Percentiles rank a stretch among this genome's conserved stretches.
Evolutionary conservation across 37 sponge, comb jelly and placozoan genomes (phyloP).

Genomic region (Beroe forskalii): DNA sequence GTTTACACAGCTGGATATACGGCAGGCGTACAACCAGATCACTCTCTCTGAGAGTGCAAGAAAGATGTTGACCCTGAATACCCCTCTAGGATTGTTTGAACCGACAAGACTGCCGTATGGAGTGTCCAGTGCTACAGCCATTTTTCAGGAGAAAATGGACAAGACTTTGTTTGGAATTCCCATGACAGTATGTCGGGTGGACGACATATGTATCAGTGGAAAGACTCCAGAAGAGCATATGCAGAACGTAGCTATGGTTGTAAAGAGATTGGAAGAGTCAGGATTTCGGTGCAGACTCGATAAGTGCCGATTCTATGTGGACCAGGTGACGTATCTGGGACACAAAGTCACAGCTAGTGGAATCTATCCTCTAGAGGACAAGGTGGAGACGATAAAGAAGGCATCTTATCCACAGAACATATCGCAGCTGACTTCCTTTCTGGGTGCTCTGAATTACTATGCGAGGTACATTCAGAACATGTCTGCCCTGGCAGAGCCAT

Average conservation of each 20-base stretch:
- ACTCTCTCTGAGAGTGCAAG: not conserved
- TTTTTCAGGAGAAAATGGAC: constrained; percentile 67
- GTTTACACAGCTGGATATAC: constrained; percentile 61
- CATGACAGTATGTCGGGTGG: constrained; percentile 58
- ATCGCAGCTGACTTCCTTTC: constrained; percentile 38
- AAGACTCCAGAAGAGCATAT: constrained; percentile 60
- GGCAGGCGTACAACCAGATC: constrained; percentile 50
- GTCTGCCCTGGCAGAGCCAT: constrained; percentile 18
- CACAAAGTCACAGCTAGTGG: constrained; percentile 46
- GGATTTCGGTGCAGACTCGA: constrained; percentile 10
- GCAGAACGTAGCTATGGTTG: constrained; percentile 56
- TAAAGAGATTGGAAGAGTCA: constrained; percentile 61
- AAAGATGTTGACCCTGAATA: constrained; percentile 42
- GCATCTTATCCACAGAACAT: constrained; percentile 65
- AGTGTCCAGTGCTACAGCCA: constrained; percentile 65
- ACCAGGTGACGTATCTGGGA: constrained; percentile 66
- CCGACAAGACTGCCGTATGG: constrained; percentile 68
- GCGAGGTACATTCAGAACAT: constrained; percentile 42
- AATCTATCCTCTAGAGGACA: not conserved
- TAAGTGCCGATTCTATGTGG: constrained; percentile 44
- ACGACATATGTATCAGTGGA: constrained; percentile 67
- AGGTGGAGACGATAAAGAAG: constrained; percentile 12
- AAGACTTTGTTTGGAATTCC: not conserved
- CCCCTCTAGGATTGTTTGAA: constrained; percentile 52
- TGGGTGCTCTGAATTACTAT: constrained; percentile 65